Evolutionary conservation across 2,797 vertebrate genomes (phyloP).

Genomic region (Rhabdomys pumilio): DNA sequence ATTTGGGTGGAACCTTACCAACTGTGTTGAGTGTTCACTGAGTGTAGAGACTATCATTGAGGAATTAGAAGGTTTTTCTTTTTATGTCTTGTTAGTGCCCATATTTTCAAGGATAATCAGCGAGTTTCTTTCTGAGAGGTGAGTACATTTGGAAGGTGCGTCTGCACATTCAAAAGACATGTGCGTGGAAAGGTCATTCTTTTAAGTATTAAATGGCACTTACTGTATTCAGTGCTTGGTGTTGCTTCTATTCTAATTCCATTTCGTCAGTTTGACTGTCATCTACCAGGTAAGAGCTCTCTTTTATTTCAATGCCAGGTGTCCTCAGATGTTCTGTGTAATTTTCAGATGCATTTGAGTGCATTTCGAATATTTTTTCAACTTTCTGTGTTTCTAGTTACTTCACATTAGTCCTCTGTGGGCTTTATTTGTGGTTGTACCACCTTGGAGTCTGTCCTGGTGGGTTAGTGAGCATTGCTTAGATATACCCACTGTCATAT

Average conservation of each 20-base stretch:
- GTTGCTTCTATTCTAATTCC: background rate
- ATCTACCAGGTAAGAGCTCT: background rate
- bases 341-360: background rate
- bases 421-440: background rate
- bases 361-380: background rate
- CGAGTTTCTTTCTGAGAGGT: background rate
- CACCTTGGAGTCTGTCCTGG: background rate
- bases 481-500: background rate
- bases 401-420: background rate
- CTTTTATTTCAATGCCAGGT: background rate
- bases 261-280: conserved; percentile 32
- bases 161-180: background rate
- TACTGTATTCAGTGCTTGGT: background rate
- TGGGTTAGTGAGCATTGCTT: background rate
- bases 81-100: background rate
- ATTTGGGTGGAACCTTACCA: background rate
- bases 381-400: conserved; percentile 10
- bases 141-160: conserved; percentile 21
- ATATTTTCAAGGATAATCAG: background rate
- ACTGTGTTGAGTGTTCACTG: background rate
- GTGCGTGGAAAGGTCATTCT: conserved; percentile 13
- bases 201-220: conserved; percentile 2
- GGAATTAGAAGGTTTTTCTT: background rate
- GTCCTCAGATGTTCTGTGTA: conserved; percentile 16
- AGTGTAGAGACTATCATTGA: background rate